These are phyloP conservation scores for Poeciliopsis retropinna DNA, from an alignment of 2,113 vertebrate genomes.

Conservation along the genomic window DNA sequence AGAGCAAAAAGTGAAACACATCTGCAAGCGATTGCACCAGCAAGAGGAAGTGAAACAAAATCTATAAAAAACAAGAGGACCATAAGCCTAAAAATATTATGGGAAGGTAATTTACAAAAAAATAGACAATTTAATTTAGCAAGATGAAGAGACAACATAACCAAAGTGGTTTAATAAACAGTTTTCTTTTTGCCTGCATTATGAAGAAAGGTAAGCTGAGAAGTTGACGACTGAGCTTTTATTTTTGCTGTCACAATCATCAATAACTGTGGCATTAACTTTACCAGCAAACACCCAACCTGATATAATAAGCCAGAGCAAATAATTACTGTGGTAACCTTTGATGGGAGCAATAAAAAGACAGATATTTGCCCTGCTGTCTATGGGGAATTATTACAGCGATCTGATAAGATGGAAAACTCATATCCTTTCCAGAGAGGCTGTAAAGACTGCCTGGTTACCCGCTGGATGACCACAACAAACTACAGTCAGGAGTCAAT, in stretches of 20 bases:
- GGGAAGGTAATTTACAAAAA: neutral
- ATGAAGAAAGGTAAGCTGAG: no score
- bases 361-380: neutral
- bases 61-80: neutral
- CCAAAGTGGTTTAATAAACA: neutral
- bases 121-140: neutral
- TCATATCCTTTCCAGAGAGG: slow-evolving; percentile 3
- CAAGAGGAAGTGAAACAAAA: neutral
- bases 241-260: neutral
- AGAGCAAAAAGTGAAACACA: neutral
- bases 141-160: neutral
- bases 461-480: neutral
- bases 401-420: slow-evolving; percentile 3
- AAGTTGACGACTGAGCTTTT: neutral
- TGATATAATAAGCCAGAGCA: neutral
- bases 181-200: no score
- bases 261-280: neutral
- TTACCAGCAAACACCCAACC: neutral
- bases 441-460: neutral
- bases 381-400: neutral
- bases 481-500: neutral
- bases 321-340: neutral
- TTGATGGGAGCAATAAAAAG: slow-evolving; percentile 5
- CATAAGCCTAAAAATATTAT: neutral
- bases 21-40: neutral